A percentile compares a stretch with the other conserved stretches of the same genome.
These are phyloP conservation scores for Cinara cedri DNA, from an alignment of 2,888 invertebrate species.

Conservation along the genomic window DNA sequence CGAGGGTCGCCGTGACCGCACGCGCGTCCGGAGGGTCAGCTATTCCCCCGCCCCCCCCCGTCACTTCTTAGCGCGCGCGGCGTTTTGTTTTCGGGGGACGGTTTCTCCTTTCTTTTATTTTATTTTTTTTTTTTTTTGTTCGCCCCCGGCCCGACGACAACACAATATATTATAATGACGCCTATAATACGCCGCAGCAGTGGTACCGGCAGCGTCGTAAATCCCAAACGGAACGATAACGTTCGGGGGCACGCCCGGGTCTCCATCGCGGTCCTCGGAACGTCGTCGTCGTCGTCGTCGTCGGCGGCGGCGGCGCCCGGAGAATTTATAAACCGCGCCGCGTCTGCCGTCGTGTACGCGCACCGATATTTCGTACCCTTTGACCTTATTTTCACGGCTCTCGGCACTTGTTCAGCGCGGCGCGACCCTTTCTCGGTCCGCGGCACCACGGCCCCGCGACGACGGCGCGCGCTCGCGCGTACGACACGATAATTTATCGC, in stretches of 20 bases:
- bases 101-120: no score
- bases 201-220: no score
- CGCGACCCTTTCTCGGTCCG: no score
- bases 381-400: conserved; percentile 41
- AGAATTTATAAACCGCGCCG: neutral
- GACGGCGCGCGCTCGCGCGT: no score
- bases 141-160: neutral
- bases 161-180: neutral
- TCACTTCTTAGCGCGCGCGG: neutral
- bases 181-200: neutral
- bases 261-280: conserved; percentile 23
- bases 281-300: conserved; percentile 17
- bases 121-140: no score
- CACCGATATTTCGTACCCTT: neutral
- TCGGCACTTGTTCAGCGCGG: conserved; percentile 47
- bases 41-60: neutral
- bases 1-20: no score
- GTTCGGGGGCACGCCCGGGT: neutral
- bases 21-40: no score
- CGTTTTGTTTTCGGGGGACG: conserved; percentile 9
- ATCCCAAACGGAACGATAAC: conserved; percentile 21
- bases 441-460: no score
- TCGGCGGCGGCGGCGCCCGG: neutral
- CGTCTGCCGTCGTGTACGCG: neutral
- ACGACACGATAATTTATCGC: no score